Base-by-base conservation (phyloP, 1,140 invertebrate species). In the Tetramorium simillimum region DNA sequence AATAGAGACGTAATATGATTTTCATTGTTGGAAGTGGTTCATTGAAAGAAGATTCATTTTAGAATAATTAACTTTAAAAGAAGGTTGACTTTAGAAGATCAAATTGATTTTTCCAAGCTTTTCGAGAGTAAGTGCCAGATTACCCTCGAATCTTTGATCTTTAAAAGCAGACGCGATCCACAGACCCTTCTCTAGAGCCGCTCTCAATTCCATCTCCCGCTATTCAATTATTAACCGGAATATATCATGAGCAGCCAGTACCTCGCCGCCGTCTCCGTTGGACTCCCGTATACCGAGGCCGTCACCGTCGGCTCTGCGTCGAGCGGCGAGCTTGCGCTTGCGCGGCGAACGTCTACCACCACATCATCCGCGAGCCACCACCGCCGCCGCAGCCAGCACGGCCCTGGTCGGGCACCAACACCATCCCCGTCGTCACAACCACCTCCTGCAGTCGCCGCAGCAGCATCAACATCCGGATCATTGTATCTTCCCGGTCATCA, bases 311-410 rank as follows among this genome's bases (percentile, higher is more conserved):
- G 87, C 93, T 72, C 90, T 95, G 80, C 93, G 95, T 49, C 95
- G 96, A 24, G 95, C 95, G 5, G 89, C 88, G 76, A 96, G 95
- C 76, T 86, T 95, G 86, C 94, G 95, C 89, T 46, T 95, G 65
- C 93, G 93, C 56, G 94, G 94, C 18, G 95, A 95, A 87, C 88
- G 89, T 62, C 72, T 86, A 24, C 85, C 92, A 80, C 84, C 84
- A 86, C 86, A 85, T 65, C 82, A 73, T 86, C 62, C 62, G 62
- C 75, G 88, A 85, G 70, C 81, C 62, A 62, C 85, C 65, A 88
- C 77, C 89, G 89, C 67, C 90, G 90, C 76, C 86, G 89, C 73
- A 86, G 80, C 91, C 91, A 85, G 86, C 90, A 87, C 93, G 93
- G 90, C 90, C 91, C 78, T 84, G 90, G 51, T 93, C 92, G 69